phyloP scores from a whole-genome alignment of 2,888 invertebrate genomes.

The Oscheius sp. region DNA sequence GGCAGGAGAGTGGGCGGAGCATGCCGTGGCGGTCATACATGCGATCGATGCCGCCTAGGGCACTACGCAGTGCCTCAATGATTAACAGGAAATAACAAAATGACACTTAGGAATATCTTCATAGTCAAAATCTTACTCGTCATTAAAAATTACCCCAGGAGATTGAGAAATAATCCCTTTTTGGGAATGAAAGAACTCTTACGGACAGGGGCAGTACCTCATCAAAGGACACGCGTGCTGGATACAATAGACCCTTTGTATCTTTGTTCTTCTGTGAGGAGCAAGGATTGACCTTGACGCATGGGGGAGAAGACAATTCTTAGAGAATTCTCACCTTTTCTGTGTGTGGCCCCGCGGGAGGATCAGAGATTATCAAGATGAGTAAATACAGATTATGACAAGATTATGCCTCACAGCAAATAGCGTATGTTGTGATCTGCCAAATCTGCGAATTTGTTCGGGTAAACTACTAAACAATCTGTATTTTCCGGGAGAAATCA shows the following conservation, averaged over 20 bases:
- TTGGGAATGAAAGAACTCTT: not conserved
- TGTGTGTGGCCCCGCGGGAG: constrained; percentile 20
- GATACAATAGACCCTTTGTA: constrained; percentile 27
- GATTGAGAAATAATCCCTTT: not conserved
- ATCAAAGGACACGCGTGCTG: constrained; percentile 24
- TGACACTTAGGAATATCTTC: not conserved
- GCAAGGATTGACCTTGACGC: constrained; percentile 29
- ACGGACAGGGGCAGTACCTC: not conserved
- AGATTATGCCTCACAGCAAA: constrained; percentile 31
- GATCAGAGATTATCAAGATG: constrained; percentile 30
- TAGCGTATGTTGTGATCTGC: constrained; percentile 20
- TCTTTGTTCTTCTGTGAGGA: constrained; percentile 29
- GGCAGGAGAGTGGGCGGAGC: constrained; percentile 46
- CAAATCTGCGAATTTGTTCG: not conserved
- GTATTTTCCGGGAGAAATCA: too few species aligned
- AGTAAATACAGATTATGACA: constrained; percentile 33
- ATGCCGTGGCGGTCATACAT: constrained; percentile 47
- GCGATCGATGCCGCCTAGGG: constrained; percentile 39
- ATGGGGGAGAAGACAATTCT: constrained; percentile 5
- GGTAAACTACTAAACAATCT: too few species aligned
- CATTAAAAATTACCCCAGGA: not conserved
- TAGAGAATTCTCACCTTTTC: not conserved
- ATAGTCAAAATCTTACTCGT: too few species aligned
- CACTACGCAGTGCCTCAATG: constrained; percentile 23
- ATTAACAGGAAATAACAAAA: constrained; percentile 24